Evolutionary conservation across 1,140 invertebrate species (phyloP), one percentile per base, ranked within the genome.

Genomic region (Rhagoletis zephyria): DNA sequence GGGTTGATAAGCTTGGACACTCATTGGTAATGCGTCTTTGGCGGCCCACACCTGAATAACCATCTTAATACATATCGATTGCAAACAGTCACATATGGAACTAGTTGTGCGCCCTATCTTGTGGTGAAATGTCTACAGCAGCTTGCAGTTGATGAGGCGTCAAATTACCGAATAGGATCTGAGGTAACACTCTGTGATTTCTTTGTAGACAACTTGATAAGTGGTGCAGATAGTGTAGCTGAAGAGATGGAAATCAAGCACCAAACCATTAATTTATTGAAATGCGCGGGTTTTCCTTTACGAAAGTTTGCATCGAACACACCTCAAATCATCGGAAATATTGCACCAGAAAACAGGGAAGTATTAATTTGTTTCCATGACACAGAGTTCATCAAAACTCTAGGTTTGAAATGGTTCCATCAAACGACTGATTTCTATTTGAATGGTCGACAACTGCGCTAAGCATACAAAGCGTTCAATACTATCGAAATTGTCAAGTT

Each of bases 121-220:
- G 88, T 70, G 19, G 45, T 88, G 1, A 14, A 91, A 12, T 90
- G 90, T 6, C 60, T 94, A 2, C 87, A 90, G 5, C 89, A 93
- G 87, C 67, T 94, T 0, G 92, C 93, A 16, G 42, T 89, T 1
- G 91, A 92, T 74, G 91, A 92, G 85, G 9, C 48, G n/a, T 1
- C 87, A 0, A 6, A 89, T 2, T 93, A 89, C 88, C 90, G 89
- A 45, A 87, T 89, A 87, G 90, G 90, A 40, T 56, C 88, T 4
- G 81, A 89, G 45, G 88, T 89, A 14, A 51, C 90, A 48, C 59
- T 88, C 30, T 60, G 87, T 19, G 88, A 90, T 30, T 91, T 91
- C 85, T 93, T 92, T 87, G 91, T 94, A 7, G 93, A 94, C 89
- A 93, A 94, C 89, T 30, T 93, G 6, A 30, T 93, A 0, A 88